A percentile compares a stretch with the other conserved stretches of the same genome.
Evolutionary conservation across 2,797 vertebrate species (phyloP).

Genomic region (Lycodopsis pacificus): DNA sequence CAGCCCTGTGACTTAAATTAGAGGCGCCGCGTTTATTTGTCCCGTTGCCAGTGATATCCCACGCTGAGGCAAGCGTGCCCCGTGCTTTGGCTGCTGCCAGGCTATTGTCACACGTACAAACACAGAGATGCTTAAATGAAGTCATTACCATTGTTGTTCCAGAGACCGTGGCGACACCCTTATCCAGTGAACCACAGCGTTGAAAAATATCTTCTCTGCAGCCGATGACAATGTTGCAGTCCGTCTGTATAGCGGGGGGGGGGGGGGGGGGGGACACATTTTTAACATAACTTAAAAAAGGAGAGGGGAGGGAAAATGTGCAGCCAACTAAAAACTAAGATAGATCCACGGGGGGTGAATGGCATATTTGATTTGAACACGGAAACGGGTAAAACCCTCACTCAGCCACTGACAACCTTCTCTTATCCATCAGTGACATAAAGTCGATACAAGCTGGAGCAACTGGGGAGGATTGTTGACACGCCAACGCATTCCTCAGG

Average conservation of each 20-base stretch:
- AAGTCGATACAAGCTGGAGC: slow-evolving; percentile 3
- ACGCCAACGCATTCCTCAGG: slow-evolving; percentile 12
- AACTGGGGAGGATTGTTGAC: slow-evolving; percentile 16
- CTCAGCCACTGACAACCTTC: neutral
- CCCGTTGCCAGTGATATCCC: slow-evolving; percentile 15
- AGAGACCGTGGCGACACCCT: slow-evolving; percentile 24
- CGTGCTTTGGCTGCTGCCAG: neutral
- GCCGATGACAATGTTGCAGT: slow-evolving; percentile 32
- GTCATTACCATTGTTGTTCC: slow-evolving; percentile 69
- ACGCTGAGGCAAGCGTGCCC: neutral
- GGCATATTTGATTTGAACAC: neutral
- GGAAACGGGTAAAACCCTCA: neutral
- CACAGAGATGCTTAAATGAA: neutral
- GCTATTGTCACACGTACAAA: neutral
- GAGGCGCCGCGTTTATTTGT: slow-evolving; percentile 39
- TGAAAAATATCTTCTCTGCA: slow-evolving; percentile 31
- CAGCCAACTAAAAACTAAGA: neutral
- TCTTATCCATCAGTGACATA: neutral
- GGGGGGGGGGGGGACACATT: neutral
- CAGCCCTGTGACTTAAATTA: slow-evolving; percentile 39
- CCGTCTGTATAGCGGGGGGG: slow-evolving; percentile 29
- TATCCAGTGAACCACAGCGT: slow-evolving; percentile 40
- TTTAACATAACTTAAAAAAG: neutral
- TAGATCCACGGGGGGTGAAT: neutral
- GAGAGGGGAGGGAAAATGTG: neutral